Conservation (phyloP, 2,888 invertebrate species). For the Drymonia ruficornis region DNA sequence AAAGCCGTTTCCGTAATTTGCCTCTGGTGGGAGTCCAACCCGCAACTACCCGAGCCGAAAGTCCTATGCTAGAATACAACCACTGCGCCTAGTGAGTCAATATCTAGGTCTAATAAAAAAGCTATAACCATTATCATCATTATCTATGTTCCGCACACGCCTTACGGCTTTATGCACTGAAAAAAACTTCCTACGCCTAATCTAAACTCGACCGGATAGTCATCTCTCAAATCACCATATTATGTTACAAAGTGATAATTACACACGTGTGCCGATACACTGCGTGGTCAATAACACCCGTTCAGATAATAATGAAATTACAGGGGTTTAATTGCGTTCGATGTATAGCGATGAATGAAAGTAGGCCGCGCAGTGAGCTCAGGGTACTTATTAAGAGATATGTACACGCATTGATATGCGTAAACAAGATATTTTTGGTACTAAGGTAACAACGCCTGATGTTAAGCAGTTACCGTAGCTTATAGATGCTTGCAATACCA, state of each 20-base stretch:
- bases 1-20: too few species aligned
- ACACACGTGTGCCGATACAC: background rate
- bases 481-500: too few species aligned
- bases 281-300: background rate
- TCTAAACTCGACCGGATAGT: background rate
- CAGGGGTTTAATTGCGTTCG: conserved; percentile 41
- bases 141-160: background rate
- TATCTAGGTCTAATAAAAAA: background rate
- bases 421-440: too few species aligned
- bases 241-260: conserved; percentile 5
- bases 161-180: background rate
- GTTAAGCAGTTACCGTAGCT: too few species aligned
- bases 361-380: conserved; percentile 13
- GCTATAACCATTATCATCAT: background rate
- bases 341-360: conserved; percentile 16
- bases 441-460: too few species aligned
- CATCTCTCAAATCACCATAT: conserved; percentile 1
- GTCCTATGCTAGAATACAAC: too few species aligned
- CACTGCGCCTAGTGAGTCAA: too few species aligned
- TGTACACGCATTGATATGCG: too few species aligned
- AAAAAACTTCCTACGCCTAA: background rate
- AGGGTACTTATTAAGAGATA: background rate
- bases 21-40: too few species aligned
- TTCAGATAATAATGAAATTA: conserved; percentile 50
- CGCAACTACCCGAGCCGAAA: too few species aligned